Base-by-base conservation (phyloP, 2,888 invertebrate genomes). In the Dyspetes luteomarginatus region DNA sequence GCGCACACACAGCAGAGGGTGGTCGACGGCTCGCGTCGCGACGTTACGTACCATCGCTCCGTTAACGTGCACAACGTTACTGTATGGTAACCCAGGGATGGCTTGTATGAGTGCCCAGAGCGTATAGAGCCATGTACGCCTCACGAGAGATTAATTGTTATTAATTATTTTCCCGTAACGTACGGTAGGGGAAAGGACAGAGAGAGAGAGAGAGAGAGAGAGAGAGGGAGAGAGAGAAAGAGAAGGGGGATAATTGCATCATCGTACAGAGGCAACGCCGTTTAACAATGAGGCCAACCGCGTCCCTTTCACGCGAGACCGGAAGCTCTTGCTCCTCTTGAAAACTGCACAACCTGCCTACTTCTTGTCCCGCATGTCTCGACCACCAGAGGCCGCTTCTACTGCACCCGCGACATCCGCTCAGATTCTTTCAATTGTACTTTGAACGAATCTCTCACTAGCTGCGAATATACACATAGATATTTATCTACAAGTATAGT, bases 61-160 rank as follows among this genome's bases (percentile, higher is more conserved):
- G 58, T 64, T 55, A 26, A 64, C 24, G 65, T 48, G 48, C 56
- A 73, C 30, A 24, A 55, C 76, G 68, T 71, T 67, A 74, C 26
- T 28, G 45, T 69, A 50, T 64, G 64, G 48, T 30, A n/a, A 50
- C 48, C 9, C 45, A 50, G 48, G 52, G n/a, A n/a, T n/a, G n/a
- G 50, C 62, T 77, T 43, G 78, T 50, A 52, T 26, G 26, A 73
- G 68, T 68, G 64, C 77, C 50, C 15, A 69, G 62, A 12, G 36
- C 62, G 56, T 68, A 58, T 60, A 62, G 36, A 26, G 67, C 62
- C 48, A 69, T 68, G 78, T 82, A 80, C 86, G 87, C 88, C 86
- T 86, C 87, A 90, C 89, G 89, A 91, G 91, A 91, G 91, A 92
- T 92, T 92, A 92, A 92, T 92, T 91, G 91, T 90, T 91, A 92